These are phyloP conservation scores for Drosophila punjabiensis DNA, from an alignment of 1,140 invertebrate genomes.

Conservation along the genomic window DNA sequence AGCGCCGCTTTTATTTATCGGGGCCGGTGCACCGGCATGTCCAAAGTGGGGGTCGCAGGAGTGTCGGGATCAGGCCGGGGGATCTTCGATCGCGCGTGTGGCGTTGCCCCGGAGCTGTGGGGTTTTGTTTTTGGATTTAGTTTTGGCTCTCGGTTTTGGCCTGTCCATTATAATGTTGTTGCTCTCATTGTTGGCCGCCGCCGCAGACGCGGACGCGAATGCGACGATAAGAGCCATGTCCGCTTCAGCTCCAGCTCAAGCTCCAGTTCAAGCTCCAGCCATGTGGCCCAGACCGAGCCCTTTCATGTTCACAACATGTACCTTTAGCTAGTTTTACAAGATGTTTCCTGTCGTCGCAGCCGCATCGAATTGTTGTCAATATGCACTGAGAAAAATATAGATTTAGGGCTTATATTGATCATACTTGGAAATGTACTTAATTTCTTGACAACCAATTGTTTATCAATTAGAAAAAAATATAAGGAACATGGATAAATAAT, in stretches of 20 bases:
- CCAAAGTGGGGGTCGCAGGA: constrained; percentile 59
- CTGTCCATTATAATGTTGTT: constrained; percentile 82
- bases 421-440: no score
- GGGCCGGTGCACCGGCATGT: constrained; percentile 75
- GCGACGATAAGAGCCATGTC: constrained; percentile 59
- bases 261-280: background rate
- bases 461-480: no score
- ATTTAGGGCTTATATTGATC: background rate
- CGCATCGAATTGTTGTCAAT: constrained; percentile 84
- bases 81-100: constrained; percentile 61
- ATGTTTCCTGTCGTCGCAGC: constrained; percentile 84
- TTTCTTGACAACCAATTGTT: background rate
- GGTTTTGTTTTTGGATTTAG: constrained; percentile 48
- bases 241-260: constrained; percentile 7
- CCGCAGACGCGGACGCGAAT: constrained; percentile 20
- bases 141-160: constrained; percentile 56
- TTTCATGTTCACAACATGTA: constrained; percentile 84
- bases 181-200: constrained; percentile 72
- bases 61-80: constrained; percentile 8
- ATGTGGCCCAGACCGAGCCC: constrained; percentile 53
- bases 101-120: constrained; percentile 46
- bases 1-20: constrained; percentile 79
- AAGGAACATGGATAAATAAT: no score
- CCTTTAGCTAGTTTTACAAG: constrained; percentile 84
- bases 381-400: constrained; percentile 34